phyloP scores from a whole-genome alignment of 2,888 invertebrate genomes.

The Philaethria dido region DNA sequence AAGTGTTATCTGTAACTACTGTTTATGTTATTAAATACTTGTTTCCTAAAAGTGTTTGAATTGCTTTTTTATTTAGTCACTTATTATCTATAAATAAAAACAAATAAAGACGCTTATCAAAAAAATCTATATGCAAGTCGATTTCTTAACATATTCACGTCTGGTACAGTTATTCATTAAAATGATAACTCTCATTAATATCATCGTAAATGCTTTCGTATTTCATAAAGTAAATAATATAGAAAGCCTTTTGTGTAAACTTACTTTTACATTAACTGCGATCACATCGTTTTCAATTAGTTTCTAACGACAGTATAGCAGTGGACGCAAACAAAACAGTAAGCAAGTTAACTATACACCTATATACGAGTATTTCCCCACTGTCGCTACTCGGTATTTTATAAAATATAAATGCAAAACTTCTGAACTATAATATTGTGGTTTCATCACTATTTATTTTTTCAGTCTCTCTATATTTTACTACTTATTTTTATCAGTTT shows the following conservation, averaged over 20 bases:
- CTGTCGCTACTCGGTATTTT: not conserved
- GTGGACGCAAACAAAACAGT: slow-evolving; percentile 19
- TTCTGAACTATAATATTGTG: not conserved
- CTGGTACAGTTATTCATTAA: no score
- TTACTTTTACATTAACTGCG: slow-evolving; percentile 10
- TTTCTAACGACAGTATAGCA: slow-evolving; percentile 15
- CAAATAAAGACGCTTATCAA: no score
- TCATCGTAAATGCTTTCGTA: slow-evolving; percentile 9
- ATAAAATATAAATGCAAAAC: not conserved
- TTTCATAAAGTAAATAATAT: slow-evolving; percentile 1
- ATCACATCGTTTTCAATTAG: slow-evolving; percentile 19
- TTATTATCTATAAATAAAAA: no score
- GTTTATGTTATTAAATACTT: no score
- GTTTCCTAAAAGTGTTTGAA: no score
- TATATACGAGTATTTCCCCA: not conserved
- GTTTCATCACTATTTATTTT: not conserved
- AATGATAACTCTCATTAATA: not conserved
- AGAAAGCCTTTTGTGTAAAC: slow-evolving; percentile 1
- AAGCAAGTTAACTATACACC: slow-evolving; percentile 7
- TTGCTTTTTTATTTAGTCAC: no score
- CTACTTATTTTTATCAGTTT: not conserved
- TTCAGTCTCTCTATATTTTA: not conserved
- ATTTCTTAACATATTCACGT: no score
- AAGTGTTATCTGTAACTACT: no score
- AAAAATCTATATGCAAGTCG: no score